Base-by-base conservation (phyloP, 2,113 vertebrate species). In the Catagonus wagneri region DNA sequence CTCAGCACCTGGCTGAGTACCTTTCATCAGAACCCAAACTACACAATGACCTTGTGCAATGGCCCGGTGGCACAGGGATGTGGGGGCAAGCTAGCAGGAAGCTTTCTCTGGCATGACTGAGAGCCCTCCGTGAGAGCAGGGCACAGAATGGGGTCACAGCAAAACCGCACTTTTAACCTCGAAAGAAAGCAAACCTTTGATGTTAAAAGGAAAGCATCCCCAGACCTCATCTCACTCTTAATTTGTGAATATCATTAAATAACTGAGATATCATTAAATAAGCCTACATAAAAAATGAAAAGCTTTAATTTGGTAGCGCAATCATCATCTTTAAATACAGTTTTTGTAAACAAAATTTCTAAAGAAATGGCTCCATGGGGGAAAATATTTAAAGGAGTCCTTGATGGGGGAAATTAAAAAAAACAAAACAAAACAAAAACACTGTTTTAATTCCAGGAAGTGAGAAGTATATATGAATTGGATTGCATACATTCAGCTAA, bases 311-410 rank as follows among this genome's bases (percentile, higher is more conserved):
- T 56, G 16, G 83, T 76, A 91, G 84, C 44, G 14, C 39, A 80
- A 86, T 61, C 58, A 74, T 87, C 66, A 61, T 61, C 39, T 81
- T 94, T 29, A 74, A 83, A 66, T 74, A 66, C 36, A n/a, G 32
- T 63, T 76, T 83, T 69, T 44, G 1, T 69, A 87, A 76, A 94
- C n/a, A 56, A 83, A 87, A 86, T 86, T 90, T 86, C 20, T 75
- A 68, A 61, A 69, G 61, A 60, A 87, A 91, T 27, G 25, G 39
- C 19, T 83, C 50, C 29, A 56, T 6, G 13, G 25, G 44, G 50
- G 27, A 44, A 60, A 60, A 39, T 36, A 85, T 75, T 75, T 68
- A 69, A 87, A 83, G 66, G 29, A 58, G 19, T 76, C 44, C 39
- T 86, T 87, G 29, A 54, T 12, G 25, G 68, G 54, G 29, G 75